A percentile compares a stretch with the other conserved stretches of the same genome.
phyloP scores from a whole-genome alignment of 2,113 vertebrate genomes.

The Argyrosomus japonicus region DNA sequence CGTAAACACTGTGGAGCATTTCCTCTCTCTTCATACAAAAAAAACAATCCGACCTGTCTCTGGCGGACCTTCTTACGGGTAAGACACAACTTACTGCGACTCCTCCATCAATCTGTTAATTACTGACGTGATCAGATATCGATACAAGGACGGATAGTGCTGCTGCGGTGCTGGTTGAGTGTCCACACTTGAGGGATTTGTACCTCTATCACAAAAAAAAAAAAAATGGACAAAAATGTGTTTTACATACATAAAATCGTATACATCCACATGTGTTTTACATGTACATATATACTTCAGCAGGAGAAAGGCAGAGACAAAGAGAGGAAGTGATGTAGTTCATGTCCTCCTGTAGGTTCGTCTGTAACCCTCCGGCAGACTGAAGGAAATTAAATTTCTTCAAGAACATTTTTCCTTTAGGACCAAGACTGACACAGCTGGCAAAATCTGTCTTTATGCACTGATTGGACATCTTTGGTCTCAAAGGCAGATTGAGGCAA shows the following conservation, averaged over 20 bases:
- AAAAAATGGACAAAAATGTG: constrained; percentile 26
- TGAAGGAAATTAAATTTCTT: constrained; percentile 29
- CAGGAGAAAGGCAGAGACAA: constrained; percentile 59
- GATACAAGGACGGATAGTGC: constrained; percentile 42
- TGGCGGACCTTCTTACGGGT: neutral
- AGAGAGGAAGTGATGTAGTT: constrained; percentile 37
- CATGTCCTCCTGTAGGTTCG: constrained; percentile 58
- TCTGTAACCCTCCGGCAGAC: constrained; percentile 25
- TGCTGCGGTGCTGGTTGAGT: constrained; percentile 49
- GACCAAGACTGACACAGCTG: neutral
- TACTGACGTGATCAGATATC: constrained; percentile 12
- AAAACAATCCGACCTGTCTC: neutral
- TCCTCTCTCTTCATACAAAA: constrained; percentile 34
- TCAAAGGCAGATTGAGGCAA: constrained; percentile 57
- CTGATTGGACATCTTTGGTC: constrained; percentile 81
- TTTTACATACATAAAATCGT: constrained; percentile 48
- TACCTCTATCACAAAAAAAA: constrained; percentile 55
- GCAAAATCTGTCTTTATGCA: constrained; percentile 34
- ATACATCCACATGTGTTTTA: constrained; percentile 69
- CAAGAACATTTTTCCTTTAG: constrained; percentile 6
- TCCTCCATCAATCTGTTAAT: constrained; percentile 1
- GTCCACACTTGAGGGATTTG: constrained; percentile 50
- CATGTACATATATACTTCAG: constrained; percentile 67
- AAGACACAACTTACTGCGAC: constrained; percentile 3
- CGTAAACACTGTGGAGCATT: constrained; percentile 43